These are phyloP conservation scores for Crossaster papposus DNA, from an alignment of 53 echinoderm and acorn worm genomes.

Conservation along the genomic window DNA sequence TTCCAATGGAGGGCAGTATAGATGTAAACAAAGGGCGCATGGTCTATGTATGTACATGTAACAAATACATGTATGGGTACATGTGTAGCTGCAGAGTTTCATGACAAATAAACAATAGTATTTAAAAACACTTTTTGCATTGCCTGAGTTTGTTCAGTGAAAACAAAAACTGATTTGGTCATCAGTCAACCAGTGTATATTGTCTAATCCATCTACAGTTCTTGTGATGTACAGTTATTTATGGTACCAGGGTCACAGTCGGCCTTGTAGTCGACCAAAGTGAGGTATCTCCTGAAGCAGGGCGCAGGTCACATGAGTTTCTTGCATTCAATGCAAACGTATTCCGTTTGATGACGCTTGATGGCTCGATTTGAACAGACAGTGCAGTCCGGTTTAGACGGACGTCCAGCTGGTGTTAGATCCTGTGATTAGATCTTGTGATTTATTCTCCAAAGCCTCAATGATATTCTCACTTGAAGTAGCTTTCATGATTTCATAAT, in stretches of 20 bases:
- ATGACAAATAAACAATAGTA: not conserved
- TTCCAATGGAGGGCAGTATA: constrained; percentile 2
- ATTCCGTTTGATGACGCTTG: too few relatives aligned
- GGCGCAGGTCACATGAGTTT: too few relatives aligned
- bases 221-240: not conserved
- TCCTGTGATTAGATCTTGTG: too few relatives aligned
- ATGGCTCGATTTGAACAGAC: too few relatives aligned
- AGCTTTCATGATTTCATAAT: constrained; percentile 39
- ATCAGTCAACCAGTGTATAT: not conserved
- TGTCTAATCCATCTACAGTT: too few relatives aligned
- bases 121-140: not conserved
- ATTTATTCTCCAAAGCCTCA: constrained; percentile 41
- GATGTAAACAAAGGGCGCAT: constrained; percentile 9
- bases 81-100: not conserved
- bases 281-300: too few relatives aligned
- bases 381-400: too few relatives aligned
- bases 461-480: constrained; percentile 38
- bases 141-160: constrained; percentile 17
- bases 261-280: too few relatives aligned
- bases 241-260: not conserved
- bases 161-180: not conserved
- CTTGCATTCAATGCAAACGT: too few relatives aligned
- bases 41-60: not conserved
- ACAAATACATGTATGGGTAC: not conserved
- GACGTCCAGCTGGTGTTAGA: too few relatives aligned